Percentiles rank a stretch among this genome's conserved stretches.
phyloP scores from a whole-genome alignment of 2,113 vertebrate genomes.

The Thinocorus orbignyianus region DNA sequence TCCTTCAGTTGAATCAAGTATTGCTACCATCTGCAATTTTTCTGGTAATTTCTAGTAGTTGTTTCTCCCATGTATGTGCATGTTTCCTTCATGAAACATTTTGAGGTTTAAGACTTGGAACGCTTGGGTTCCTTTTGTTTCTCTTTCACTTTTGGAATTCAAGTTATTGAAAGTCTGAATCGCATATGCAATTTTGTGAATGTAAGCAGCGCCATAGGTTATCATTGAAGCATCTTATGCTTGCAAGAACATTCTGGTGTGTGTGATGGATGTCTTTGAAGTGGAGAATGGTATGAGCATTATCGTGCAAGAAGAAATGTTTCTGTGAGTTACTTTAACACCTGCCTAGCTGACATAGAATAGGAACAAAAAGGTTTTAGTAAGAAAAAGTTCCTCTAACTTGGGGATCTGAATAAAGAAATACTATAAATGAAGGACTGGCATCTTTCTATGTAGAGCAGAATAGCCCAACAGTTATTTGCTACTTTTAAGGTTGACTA shows the following conservation, averaged over 20 bases:
- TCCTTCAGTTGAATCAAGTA: neutral
- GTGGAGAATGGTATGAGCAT: neutral
- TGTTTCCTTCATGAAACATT: neutral
- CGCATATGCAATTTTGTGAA: neutral
- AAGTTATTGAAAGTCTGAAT: neutral
- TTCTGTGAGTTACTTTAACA: neutral
- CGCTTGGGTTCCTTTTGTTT: accelerated
- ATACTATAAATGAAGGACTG: neutral
- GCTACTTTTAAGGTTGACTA: neutral
- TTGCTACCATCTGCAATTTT: neutral
- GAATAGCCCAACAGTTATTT: neutral
- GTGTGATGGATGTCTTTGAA: neutral
- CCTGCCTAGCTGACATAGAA: neutral
- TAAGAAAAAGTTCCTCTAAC: neutral
- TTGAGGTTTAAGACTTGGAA: neutral
- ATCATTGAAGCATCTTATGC: neutral
- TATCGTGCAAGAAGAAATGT: neutral
- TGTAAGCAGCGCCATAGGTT: neutral
- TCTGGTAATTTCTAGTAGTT: neutral
- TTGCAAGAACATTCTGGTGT: neutral
- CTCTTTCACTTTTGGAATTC: neutral
- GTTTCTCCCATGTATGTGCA: neutral
- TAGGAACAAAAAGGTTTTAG: neutral
- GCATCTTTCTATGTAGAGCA: neutral
- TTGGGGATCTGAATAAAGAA: neutral